Percentiles rank a stretch among this genome's conserved stretches.
These are phyloP conservation scores for Drosophila rhopaloa DNA, from an alignment of 1,140 invertebrate species.

Conservation along the genomic window DNA sequence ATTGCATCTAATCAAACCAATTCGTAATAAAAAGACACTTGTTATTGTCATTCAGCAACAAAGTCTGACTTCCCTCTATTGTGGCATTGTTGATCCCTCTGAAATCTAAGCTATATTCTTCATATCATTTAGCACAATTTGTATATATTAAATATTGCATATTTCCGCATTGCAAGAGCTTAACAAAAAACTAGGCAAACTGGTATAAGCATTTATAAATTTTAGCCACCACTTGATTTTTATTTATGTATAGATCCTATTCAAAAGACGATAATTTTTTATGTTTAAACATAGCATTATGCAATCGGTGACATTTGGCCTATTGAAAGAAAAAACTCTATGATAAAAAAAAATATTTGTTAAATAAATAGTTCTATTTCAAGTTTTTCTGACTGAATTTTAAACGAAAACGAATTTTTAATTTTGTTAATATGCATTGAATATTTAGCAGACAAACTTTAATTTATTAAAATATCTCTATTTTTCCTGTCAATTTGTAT, in stretches of 20 bases:
- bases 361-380: slow-evolving; percentile 21
- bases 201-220: slow-evolving; percentile 42
- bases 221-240: slow-evolving; percentile 1
- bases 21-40: slow-evolving; percentile 18
- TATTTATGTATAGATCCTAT: slow-evolving; percentile 23
- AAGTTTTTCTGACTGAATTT: slow-evolving; percentile 13
- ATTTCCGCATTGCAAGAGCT: slow-evolving; percentile 31
- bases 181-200: slow-evolving; percentile 32
- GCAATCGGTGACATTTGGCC: slow-evolving; percentile 37
- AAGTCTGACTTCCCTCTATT: background rate
- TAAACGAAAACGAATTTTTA: slow-evolving; percentile 4
- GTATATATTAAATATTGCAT: slow-evolving; percentile 22
- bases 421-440: background rate
- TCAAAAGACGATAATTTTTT: background rate
- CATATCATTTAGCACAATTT: slow-evolving; percentile 34
- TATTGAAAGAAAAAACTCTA: slow-evolving; percentile 29
- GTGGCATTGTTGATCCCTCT: background rate
- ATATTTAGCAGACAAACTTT: background rate
- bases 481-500: background rate
- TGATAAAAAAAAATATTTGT: slow-evolving; percentile 5
- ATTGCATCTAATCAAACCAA: slow-evolving; percentile 14
- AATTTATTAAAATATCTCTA: background rate
- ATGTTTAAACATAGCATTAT: slow-evolving; percentile 14
- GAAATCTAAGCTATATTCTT: slow-evolving; percentile 18
- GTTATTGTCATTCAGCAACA: slow-evolving; percentile 20